phyloP scores from a whole-genome alignment of 2,113 vertebrate genomes.

The Otolemur garnettii region DNA sequence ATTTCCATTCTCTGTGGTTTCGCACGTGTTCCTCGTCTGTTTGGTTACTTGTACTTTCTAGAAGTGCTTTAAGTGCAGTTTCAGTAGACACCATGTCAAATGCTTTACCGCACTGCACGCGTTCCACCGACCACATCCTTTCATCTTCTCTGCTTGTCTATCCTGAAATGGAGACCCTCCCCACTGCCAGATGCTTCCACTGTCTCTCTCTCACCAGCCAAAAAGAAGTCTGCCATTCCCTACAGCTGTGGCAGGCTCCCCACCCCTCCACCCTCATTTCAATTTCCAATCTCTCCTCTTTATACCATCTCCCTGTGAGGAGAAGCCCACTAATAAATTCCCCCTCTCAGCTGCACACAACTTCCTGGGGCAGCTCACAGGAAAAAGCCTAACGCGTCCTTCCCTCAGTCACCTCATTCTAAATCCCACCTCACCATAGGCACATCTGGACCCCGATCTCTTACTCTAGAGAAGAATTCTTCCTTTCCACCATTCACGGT shows the following conservation, averaged over 20 bases:
- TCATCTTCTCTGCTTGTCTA: constrained; percentile 59
- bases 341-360: neutral
- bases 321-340: constrained; percentile 20
- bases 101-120: constrained; percentile 26
- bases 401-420: neutral
- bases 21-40: constrained; percentile 23
- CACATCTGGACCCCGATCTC: neutral
- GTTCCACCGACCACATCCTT: neutral
- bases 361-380: neutral
- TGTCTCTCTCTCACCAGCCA: constrained; percentile 32
- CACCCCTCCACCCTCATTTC: neutral
- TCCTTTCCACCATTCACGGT: neutral
- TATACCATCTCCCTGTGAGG: neutral
- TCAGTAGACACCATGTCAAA: constrained; percentile 25
- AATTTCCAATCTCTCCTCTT: neutral
- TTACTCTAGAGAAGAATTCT: constrained; percentile 14
- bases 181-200: constrained; percentile 32
- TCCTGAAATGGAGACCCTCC: neutral
- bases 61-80: constrained; percentile 26
- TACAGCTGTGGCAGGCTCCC: neutral
- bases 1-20: neutral
- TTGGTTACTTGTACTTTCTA: neutral
- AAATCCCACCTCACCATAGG: neutral
- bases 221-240: constrained; percentile 46
- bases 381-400: neutral